These are phyloP conservation scores for Rhodophaea formosa DNA, from an alignment of 2,888 invertebrate genomes.

Conservation along the genomic window DNA sequence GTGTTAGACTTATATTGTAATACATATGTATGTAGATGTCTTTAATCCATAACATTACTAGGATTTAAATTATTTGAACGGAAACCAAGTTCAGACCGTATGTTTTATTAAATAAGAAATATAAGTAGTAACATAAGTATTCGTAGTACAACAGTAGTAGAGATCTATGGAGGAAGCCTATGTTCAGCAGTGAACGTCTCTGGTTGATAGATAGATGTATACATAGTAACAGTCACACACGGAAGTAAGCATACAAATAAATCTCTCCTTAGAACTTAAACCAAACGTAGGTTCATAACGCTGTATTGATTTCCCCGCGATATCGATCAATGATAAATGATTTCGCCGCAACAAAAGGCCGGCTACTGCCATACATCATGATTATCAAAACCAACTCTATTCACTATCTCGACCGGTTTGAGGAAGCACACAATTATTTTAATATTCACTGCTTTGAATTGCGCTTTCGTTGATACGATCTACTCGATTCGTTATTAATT, in stretches of 20 bases:
- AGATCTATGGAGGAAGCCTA: no score
- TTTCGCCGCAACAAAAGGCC: slow-evolving; percentile 11
- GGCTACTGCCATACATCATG: slow-evolving; percentile 16
- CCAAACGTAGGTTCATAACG: slow-evolving; percentile 7
- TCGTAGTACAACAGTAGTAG: no score
- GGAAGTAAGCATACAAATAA: not conserved
- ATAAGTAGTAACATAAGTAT: no score
- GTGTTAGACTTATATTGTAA: no score
- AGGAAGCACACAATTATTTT: slow-evolving; percentile 16
- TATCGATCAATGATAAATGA: slow-evolving; percentile 16
- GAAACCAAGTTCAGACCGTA: no score
- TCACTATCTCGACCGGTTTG: slow-evolving; percentile 10
- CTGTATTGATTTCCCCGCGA: slow-evolving; percentile 13
- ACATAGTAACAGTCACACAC: not conserved
- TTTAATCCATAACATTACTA: no score
- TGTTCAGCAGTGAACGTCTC: no score
- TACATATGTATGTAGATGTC: no score
- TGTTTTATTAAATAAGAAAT: no score
- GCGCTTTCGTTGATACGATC: slow-evolving; percentile 3
- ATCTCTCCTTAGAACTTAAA: not conserved
- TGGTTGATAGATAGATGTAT: no score
- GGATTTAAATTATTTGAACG: no score
- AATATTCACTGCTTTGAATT: slow-evolving; percentile 14
- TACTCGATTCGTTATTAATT: slow-evolving; percentile 10
- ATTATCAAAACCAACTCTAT: slow-evolving; percentile 16